These are phyloP conservation scores for Bothrops jararaca DNA, from an alignment of 2,113 vertebrate genomes.

Conservation along the genomic window DNA sequence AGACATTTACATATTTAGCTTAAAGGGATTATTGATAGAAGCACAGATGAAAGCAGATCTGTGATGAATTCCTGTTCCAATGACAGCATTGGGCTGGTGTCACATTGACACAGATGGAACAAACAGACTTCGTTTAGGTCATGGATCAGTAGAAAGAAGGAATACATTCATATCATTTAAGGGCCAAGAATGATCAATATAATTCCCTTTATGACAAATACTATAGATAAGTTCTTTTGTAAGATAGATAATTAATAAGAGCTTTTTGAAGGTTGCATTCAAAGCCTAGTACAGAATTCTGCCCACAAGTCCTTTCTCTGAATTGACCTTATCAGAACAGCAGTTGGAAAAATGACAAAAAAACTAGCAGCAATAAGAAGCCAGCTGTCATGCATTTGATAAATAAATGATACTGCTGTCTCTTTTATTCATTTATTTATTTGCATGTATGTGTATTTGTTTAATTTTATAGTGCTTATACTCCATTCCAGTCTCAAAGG, in stretches of 20 bases:
- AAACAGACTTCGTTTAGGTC: slow-evolving; percentile 15
- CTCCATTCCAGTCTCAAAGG: neutral
- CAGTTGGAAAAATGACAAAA: neutral
- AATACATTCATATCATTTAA: slow-evolving; percentile 18
- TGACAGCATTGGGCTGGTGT: neutral
- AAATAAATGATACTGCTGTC: neutral
- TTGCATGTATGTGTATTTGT: neutral
- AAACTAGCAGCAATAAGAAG: neutral
- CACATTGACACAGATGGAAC: neutral
- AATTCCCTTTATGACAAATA: slow-evolving; percentile 18
- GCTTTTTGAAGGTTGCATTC: slow-evolving; percentile 3
- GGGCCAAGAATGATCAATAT: neutral
- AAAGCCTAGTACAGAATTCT: neutral
- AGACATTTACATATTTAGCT: neutral
- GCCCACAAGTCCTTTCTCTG: neutral
- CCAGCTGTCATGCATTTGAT: neutral
- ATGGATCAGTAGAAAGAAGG: neutral
- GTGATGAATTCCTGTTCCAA: neutral
- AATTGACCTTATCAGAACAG: neutral
- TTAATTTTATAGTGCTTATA: neutral
- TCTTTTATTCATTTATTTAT: neutral
- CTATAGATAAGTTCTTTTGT: neutral
- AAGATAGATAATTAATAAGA: neutral
- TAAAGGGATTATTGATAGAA: neutral
- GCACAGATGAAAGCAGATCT: neutral